Conservation (phyloP, 2,888 invertebrate species). For the Sphaerophoria rueppellii region DNA sequence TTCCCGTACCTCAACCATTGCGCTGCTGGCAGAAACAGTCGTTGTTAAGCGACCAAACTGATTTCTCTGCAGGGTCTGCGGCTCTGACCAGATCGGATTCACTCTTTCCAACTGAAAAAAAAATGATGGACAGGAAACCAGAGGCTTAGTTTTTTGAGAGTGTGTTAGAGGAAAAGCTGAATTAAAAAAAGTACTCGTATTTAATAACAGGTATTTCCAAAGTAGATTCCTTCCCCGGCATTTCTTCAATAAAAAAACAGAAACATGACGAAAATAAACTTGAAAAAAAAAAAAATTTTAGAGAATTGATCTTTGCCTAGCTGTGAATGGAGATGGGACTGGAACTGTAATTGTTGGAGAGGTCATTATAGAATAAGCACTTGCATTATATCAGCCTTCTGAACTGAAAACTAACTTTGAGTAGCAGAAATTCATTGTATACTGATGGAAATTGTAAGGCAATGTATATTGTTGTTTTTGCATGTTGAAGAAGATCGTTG, state of each 20-base stretch:
- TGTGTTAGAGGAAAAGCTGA: slow-evolving; percentile 62
- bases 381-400: slow-evolving; percentile 25
- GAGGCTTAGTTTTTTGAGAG: slow-evolving; percentile 3
- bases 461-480: neutral
- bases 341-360: slow-evolving; percentile 66
- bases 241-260: slow-evolving; percentile 7
- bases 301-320: neutral
- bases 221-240: slow-evolving; percentile 66
- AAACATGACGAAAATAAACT: neutral
- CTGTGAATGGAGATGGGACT: neutral
- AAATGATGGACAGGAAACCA: slow-evolving; percentile 61
- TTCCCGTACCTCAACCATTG: neutral
- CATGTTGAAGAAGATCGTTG: too few relatives aligned
- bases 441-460: neutral
- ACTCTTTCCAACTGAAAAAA: slow-evolving; percentile 2
- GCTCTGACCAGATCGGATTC: neutral
- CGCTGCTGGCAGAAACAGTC: neutral
- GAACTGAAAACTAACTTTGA: slow-evolving; percentile 27
- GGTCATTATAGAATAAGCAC: slow-evolving; percentile 58
- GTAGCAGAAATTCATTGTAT: slow-evolving; percentile 18
- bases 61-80: slow-evolving; percentile 9
- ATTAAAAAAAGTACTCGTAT: slow-evolving; percentile 71
- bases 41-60: neutral
- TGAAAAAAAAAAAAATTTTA: slow-evolving; percentile 15
- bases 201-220: slow-evolving; percentile 71